These are phyloP conservation scores for Pedionomus torquatus DNA, from an alignment of 2,113 vertebrate species.

Conservation along the genomic window DNA sequence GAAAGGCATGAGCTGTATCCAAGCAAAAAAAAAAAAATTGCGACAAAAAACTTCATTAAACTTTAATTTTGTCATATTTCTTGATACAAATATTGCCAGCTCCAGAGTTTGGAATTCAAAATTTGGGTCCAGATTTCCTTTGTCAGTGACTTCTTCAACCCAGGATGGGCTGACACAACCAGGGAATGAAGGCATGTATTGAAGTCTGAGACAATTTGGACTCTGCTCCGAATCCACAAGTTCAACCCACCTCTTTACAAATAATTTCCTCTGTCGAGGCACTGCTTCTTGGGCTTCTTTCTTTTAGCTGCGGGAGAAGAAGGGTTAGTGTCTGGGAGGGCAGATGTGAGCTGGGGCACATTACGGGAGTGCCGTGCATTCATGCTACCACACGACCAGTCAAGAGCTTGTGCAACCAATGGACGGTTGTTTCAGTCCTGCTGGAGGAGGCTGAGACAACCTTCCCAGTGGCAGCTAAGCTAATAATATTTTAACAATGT, in stretches of 20 bases:
- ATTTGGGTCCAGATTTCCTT: constrained; percentile 28
- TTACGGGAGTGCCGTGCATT: background rate
- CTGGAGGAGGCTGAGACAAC: background rate
- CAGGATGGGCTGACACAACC: background rate
- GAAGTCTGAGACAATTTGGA: constrained; percentile 26
- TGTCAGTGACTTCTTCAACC: background rate
- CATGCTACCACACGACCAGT: background rate
- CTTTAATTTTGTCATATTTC: background rate
- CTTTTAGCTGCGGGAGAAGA: background rate
- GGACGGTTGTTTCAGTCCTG: background rate
- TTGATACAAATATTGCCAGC: background rate
- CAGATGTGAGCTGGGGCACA: background rate
- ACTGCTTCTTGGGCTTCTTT: background rate
- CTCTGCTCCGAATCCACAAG: constrained; percentile 1
- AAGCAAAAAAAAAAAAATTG: background rate
- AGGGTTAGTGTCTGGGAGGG: background rate
- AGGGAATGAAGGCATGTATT: background rate
- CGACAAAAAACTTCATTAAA: background rate
- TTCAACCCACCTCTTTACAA: background rate
- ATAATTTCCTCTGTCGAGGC: background rate
- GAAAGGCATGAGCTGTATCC: background rate
- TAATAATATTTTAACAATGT: background rate
- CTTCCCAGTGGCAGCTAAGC: background rate
- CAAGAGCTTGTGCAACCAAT: background rate
- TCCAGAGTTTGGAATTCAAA: background rate